Percentiles rank a stretch among this genome's conserved stretches.
Conservation (phyloP, 2,888 invertebrate species). For the Neelides folsomi region DNA sequence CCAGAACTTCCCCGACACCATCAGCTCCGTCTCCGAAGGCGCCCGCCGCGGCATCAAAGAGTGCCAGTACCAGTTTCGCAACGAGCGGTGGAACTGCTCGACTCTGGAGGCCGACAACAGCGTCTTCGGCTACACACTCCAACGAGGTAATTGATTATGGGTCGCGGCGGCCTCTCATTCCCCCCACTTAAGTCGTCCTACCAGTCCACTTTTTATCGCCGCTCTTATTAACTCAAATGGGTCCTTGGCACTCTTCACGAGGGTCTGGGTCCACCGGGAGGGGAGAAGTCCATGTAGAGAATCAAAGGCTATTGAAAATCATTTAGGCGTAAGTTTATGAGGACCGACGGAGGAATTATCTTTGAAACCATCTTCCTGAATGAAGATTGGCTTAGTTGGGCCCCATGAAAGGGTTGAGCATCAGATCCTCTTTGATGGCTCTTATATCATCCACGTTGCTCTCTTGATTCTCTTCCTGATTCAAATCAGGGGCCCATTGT, state of each 20-base stretch:
- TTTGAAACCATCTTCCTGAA: constrained; percentile 22
- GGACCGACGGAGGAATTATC: constrained; percentile 29
- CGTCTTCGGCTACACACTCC: constrained; percentile 43
- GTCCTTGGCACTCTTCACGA: constrained; percentile 2
- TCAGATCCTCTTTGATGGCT: constrained; percentile 18
- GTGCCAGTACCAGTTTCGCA: constrained; percentile 45
- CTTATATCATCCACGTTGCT: constrained; percentile 11
- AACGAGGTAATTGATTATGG: constrained; percentile 38
- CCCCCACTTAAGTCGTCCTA: background rate
- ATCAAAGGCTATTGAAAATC: constrained; percentile 24
- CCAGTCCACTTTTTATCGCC: background rate
- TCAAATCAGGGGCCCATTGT: constrained; percentile 3
- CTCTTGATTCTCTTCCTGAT: constrained; percentile 9
- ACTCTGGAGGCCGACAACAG: constrained; percentile 37
- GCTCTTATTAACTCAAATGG: constrained; percentile 1
- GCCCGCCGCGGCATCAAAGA: constrained; percentile 44
- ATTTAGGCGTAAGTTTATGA: constrained; percentile 32
- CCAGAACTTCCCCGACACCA: constrained; percentile 42
- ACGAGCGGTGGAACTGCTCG: constrained; percentile 48
- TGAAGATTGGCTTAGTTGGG: constrained; percentile 19
- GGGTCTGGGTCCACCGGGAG: constrained; percentile 11
- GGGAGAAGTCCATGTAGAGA: constrained; percentile 25
- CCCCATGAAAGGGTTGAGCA: constrained; percentile 19
- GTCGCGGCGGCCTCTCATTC: background rate
- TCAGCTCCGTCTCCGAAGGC: constrained; percentile 44